Evolutionary conservation across 2,113 vertebrate genomes (phyloP), one percentile per base, ranked within the genome.

Genomic region (Monarcha castaneiventris): DNA sequence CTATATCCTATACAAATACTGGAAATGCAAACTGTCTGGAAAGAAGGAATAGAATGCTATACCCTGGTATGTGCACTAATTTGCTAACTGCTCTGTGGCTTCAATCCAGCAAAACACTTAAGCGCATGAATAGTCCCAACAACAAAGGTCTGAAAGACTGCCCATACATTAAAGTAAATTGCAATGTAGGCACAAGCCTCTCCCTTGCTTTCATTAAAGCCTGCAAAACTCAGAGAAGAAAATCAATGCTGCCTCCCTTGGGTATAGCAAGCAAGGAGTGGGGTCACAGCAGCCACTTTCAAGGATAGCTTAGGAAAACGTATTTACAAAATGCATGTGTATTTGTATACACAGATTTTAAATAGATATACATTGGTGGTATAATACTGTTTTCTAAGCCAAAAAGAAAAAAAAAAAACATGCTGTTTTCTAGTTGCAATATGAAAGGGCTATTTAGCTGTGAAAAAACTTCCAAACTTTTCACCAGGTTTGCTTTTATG

Each of bases 81-180:
- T 96, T 95, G 94, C 92, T 97, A 96, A 96, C 90, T 93, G 82
- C 72, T 94, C 85, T 78, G 79, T 97, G 95, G 90, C 92, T 96
- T 84, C 92, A 93, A 74, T 96, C 95, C 96, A 96, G 88, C 90
- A 96, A 96, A 97, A 96, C 92, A 97, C 93, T 94, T 97, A 96
- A 93, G 94, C 83, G 86, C 87, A 90, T 95, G 95, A 95, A 91
- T 96, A 95, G 96, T 94, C 72, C 79, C 87, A 96, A 93, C 64
- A 94, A 97, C 92, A 97, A 95, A 96, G 83, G 90, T 87, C 79
- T 96, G 96, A 96, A 96, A 96, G 94, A 63, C 92, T 93, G 87
- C 84, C 92, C 93, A 93, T 95, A 94, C 94, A 97, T 97, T 96
- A 94, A 96, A 96, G 89, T n/a, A 94, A 96, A 96, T 95, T 76